Evolutionary conservation across 2,888 invertebrate species (phyloP).

Genomic region (Pristionchus exspectatus): DNA sequence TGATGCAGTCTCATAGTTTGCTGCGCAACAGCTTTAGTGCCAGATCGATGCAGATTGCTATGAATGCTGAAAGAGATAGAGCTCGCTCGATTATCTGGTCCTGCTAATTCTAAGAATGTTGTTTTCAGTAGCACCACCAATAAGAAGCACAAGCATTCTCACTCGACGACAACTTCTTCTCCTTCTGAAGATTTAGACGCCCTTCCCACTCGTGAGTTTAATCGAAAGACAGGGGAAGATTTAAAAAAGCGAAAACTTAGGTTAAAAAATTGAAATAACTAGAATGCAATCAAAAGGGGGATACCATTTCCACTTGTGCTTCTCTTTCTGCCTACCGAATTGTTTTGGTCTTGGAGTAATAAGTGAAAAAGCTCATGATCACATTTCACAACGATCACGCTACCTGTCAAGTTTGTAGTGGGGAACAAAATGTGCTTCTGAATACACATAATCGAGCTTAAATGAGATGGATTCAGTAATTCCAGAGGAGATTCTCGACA

Average conservation of each 20-base stretch:
- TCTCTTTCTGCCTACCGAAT: not conserved
- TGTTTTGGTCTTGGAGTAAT: not conserved
- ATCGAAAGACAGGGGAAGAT: not conserved
- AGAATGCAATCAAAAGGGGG: not conserved
- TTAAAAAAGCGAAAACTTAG: no score
- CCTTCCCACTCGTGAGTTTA: slow-evolving; percentile 49
- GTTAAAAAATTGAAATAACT: not conserved
- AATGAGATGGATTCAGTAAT: slow-evolving; percentile 28
- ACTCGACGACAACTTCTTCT: slow-evolving; percentile 14
- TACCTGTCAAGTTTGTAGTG: not conserved
- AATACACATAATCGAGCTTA: not conserved
- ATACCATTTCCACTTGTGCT: not conserved
- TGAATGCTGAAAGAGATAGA: not conserved
- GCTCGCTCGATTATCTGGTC: not conserved
- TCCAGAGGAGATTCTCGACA: slow-evolving; percentile 48
- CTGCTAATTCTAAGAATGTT: not conserved
- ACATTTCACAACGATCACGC: not conserved
- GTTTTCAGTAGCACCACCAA: not conserved
- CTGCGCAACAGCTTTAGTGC: not conserved
- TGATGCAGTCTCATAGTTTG: not conserved
- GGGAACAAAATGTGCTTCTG: not conserved
- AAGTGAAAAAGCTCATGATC: not conserved
- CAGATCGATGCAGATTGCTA: not conserved
- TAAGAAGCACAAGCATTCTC: slow-evolving; percentile 30
- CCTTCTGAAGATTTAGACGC: slow-evolving; percentile 16